Evolutionary conservation across 2,888 invertebrate genomes (phyloP).

Genomic region (Campaea margaritaria): DNA sequence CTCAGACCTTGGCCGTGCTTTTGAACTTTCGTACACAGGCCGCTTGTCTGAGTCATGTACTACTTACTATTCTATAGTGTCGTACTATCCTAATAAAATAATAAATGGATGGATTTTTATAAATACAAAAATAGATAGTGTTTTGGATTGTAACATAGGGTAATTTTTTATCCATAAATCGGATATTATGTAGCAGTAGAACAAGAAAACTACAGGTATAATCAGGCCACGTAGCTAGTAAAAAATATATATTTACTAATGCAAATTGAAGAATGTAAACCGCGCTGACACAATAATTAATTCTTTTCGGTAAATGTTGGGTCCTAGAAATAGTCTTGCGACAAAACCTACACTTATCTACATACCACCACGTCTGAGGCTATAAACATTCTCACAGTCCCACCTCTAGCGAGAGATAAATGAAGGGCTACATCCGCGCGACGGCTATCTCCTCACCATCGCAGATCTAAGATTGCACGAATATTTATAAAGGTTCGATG

Average conservation of each 20-base stretch:
- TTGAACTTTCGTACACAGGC: constrained; percentile 29
- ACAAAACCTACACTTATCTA: constrained; percentile 8
- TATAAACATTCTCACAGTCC: constrained; percentile 23
- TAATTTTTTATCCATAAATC: no score
- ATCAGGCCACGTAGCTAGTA: no score
- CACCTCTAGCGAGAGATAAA: constrained; percentile 22
- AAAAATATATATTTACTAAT: no score
- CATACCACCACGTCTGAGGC: constrained; percentile 5
- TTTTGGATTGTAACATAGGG: no score
- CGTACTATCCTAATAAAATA: no score
- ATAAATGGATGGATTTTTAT: no score
- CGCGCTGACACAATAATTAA: no score
- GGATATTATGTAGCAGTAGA: no score
- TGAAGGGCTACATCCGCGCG: constrained; percentile 20
- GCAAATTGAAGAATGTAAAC: no score
- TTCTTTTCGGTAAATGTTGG: neutral
- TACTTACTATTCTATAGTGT: neutral
- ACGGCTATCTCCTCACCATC: constrained; percentile 26
- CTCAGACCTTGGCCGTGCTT: constrained; percentile 31
- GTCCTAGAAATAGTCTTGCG: neutral
- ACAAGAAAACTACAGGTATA: neutral
- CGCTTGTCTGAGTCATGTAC: constrained; percentile 5
- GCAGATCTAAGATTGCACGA: constrained; percentile 16
- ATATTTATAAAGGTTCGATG: constrained; percentile 29
- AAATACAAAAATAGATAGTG: no score